phyloP scores from a whole-genome alignment of 2,113 vertebrate species.

The Mobula birostris region DNA sequence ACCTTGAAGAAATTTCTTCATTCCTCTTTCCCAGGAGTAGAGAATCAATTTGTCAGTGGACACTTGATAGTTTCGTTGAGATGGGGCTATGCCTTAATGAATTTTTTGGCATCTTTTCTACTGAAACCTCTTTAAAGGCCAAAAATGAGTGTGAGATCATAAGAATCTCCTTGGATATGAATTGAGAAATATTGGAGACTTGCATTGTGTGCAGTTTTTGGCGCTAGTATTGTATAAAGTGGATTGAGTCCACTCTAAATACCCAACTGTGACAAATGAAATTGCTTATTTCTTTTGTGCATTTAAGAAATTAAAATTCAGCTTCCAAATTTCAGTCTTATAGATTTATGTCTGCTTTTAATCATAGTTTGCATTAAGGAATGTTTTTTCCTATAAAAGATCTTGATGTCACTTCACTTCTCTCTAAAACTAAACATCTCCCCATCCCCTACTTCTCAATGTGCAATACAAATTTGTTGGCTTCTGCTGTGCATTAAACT shows the following conservation, averaged over 20 bases:
- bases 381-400: neutral
- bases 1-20: neutral
- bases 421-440: neutral
- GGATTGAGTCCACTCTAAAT: conserved; percentile 30
- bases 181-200: conserved; percentile 30
- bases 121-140: conserved; percentile 12
- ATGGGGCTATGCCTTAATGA: neutral
- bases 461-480: neutral
- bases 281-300: neutral
- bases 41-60: neutral
- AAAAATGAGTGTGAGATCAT: conserved; percentile 21
- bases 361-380: neutral
- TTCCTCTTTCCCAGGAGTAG: neutral
- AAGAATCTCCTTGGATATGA: conserved; percentile 29
- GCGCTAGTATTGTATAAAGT: conserved; percentile 26
- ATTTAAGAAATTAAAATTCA: neutral
- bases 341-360: neutral
- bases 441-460: neutral
- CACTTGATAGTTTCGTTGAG: neutral
- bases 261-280: conserved; percentile 11
- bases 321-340: neutral
- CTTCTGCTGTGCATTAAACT: neutral
- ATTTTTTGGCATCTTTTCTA: neutral
- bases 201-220: neutral
- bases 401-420: neutral